A percentile compares a stretch with the other conserved stretches of the same genome.
phyloP scores from a whole-genome alignment of 2,797 vertebrate species.

The Poeciliopsis gracilis region DNA sequence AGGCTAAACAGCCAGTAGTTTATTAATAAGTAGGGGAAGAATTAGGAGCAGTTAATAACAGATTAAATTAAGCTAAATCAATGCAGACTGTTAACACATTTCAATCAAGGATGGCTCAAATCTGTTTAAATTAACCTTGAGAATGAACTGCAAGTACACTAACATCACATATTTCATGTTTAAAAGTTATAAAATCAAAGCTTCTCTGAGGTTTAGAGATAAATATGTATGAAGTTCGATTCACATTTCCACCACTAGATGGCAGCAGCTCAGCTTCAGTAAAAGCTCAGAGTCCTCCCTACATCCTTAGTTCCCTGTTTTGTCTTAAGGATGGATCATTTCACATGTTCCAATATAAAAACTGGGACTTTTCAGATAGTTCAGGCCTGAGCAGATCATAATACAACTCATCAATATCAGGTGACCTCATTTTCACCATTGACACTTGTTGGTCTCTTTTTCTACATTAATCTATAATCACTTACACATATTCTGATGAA shows the following conservation, averaged over 20 bases:
- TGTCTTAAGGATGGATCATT: slow-evolving; percentile 63
- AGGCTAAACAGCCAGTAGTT: slow-evolving; percentile 1
- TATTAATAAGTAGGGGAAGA: slow-evolving; percentile 12
- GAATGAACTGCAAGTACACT: slow-evolving; percentile 21
- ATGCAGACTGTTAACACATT: background rate
- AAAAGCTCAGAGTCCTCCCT: slow-evolving; percentile 9
- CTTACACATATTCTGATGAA: background rate
- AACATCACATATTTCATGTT: slow-evolving; percentile 34
- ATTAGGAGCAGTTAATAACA: slow-evolving; percentile 6
- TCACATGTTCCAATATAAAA: slow-evolving; percentile 50
- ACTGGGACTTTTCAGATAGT: slow-evolving; percentile 25
- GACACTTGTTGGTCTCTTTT: slow-evolving; percentile 23
- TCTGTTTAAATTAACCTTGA: background rate
- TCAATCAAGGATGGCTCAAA: background rate
- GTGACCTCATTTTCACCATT: slow-evolving; percentile 38
- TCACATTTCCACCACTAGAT: slow-evolving; percentile 79
- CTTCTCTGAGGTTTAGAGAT: slow-evolving; percentile 20
- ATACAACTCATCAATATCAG: slow-evolving; percentile 1
- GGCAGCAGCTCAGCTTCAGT: slow-evolving; percentile 84
- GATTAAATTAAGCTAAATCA: slow-evolving; percentile 3
- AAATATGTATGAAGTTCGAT: slow-evolving; percentile 14
- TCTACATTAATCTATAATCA: slow-evolving; percentile 3
- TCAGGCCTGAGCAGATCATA: slow-evolving; percentile 30
- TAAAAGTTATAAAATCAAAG: slow-evolving; percentile 35
- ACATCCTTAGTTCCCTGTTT: background rate